Base-by-base conservation (phyloP, 2,113 vertebrate species). In the Toxotes chatareus region DNA sequence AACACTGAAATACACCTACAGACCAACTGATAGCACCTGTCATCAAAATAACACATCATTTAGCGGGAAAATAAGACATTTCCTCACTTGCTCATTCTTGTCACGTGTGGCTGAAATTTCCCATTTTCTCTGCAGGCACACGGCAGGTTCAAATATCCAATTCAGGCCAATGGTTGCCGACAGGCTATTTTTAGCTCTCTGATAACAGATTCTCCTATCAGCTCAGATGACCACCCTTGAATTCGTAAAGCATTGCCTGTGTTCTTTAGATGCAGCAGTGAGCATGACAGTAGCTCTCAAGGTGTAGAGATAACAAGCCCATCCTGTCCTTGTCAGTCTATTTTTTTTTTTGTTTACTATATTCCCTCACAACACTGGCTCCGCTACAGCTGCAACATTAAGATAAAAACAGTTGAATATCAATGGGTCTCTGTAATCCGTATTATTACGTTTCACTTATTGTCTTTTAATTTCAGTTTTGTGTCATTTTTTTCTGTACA, bases 111-210 rank as follows among this genome's bases (percentile, higher is more conserved):
- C n/a, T 82, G 87, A 88, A 79, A 83, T 82, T 87, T 85, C n/a
- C 31, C 7, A 57, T 87, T 81, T 85, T 90, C 64, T 76, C 75
- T 5, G 21, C 59, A 40, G 23, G 65, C 79, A 76, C 67, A 57
- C 38, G 16, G 49, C 87, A 85, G 79, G 88, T 92, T 93, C 89
- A 91, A 72, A 62, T 83, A 80, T 88, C 83, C 86, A 87, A 82
- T 91, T 81, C 78, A 64, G 86, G 82, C 81, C 72, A 88, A 60
- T 74, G 72, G 85, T 76, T 84, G 75, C 85, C 46, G 82, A 36
- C 36, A 51, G 61, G 57, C 89, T 94, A 94, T 94, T 94, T 93
- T 94, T 92, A 93, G 91, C 83, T 46, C 38, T 0, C 63, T 69
- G 87, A 91, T 92, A 92, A 92, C 51, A 9, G 88, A 89, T 88